phyloP scores from a whole-genome alignment of 2,797 vertebrate genomes.

The Typhlichthys eigenmanni region DNA sequence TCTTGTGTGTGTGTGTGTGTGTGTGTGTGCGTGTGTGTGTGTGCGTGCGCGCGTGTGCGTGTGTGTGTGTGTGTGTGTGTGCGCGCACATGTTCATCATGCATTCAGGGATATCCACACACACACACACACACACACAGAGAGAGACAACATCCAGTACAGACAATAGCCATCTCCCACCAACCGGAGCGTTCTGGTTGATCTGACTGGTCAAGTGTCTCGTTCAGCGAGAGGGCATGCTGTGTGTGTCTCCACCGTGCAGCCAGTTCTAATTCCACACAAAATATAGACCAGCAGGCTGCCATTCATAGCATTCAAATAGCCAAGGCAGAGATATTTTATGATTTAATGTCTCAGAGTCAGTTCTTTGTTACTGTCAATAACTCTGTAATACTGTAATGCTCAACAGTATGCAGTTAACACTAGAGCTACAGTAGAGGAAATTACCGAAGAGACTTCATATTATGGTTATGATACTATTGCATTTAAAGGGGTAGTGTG shows the following conservation, averaged over 20 bases:
- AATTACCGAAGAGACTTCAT: too few species aligned
- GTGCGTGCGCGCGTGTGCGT: too few species aligned
- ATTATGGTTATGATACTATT: too few species aligned
- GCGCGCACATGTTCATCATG: neutral
- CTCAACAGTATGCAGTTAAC: conserved; percentile 1
- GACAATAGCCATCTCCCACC: conserved; percentile 34
- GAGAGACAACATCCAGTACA: conserved; percentile 16
- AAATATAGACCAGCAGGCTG: neutral
- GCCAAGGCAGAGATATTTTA: neutral
- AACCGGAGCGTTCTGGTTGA: conserved; percentile 22
- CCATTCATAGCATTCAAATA: neutral
- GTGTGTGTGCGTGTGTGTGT: too few species aligned
- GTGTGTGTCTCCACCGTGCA: conserved; percentile 10
- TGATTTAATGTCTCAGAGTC: neutral
- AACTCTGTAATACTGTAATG: neutral
- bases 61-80: too few species aligned
- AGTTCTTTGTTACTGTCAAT: conserved; percentile 5
- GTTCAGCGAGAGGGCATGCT: conserved; percentile 4
- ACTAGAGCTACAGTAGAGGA: too few species aligned
- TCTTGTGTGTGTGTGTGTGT: conserved; percentile 10
- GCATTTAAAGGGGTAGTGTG: too few species aligned
- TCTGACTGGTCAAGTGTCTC: conserved; percentile 21
- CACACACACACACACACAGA: conserved; percentile 26
- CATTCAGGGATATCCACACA: conserved; percentile 1
- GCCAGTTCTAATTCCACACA: neutral